A percentile compares a stretch with the other conserved stretches of the same genome.
Conservation (phyloP, 1,140 invertebrate genomes). For the Scaptomyza montana region DNA sequence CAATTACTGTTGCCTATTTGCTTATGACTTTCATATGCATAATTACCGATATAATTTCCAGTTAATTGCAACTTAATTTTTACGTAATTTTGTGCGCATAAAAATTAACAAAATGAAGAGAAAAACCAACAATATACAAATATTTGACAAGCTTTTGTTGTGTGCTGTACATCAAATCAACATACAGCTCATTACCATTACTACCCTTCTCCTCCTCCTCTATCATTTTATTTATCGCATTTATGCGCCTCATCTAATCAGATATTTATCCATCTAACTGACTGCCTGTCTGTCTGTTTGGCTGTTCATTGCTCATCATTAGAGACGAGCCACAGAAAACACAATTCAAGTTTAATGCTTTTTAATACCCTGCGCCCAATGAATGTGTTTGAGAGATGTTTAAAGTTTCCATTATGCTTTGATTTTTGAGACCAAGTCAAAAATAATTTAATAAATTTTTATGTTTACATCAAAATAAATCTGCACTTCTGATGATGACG, state of each 20-base stretch:
- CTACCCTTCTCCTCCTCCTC: neutral
- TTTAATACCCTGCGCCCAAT: conserved; percentile 1
- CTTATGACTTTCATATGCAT: conserved; percentile 72
- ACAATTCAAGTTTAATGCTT: conserved; percentile 55
- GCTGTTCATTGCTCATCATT: conserved; percentile 25
- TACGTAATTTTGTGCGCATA: conserved; percentile 51
- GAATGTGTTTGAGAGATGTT: neutral
- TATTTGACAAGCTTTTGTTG: conserved; percentile 31
- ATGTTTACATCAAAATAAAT: no score
- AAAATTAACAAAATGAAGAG: neutral
- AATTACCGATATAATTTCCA: conserved; percentile 77
- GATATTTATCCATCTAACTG: conserved; percentile 31
- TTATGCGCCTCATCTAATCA: conserved; percentile 1
- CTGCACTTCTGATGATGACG: no score
- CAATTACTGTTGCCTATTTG: conserved; percentile 65
- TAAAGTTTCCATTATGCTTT: neutral
- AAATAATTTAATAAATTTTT: no score
- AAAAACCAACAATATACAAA: conserved; percentile 31
- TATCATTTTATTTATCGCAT: neutral
- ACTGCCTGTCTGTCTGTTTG: conserved; percentile 6
- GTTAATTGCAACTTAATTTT: conserved; percentile 78
- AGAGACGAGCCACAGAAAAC: neutral
- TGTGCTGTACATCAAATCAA: conserved; percentile 45
- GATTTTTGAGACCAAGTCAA: no score
- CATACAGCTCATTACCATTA: conserved; percentile 48